Conservation (phyloP, 2,113 vertebrate genomes). For the Smithornis capensis region DNA sequence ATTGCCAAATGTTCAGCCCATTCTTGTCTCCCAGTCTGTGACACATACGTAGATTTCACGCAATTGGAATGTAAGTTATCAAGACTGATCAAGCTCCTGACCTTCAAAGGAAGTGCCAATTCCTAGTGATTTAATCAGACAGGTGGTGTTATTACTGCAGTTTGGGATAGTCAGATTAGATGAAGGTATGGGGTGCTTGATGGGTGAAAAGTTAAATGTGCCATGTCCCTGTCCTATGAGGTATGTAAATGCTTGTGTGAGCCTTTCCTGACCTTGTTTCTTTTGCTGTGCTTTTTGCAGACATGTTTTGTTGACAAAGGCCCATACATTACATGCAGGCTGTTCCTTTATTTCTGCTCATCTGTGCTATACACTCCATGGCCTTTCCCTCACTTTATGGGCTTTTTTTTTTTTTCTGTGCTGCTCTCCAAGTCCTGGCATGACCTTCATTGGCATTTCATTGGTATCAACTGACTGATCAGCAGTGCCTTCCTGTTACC, state of each 20-base stretch:
- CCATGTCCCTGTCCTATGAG: background rate
- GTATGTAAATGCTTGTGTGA: background rate
- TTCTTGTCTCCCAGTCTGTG: background rate
- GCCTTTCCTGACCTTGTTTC: background rate
- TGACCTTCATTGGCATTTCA: background rate
- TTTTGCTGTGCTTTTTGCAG: background rate
- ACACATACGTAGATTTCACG: background rate
- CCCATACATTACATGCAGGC: background rate
- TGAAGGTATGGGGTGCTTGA: background rate
- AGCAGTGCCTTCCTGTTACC: background rate
- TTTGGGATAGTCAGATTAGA: background rate
- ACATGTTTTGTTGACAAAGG: background rate
- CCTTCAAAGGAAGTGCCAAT: background rate
- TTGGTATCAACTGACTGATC: background rate
- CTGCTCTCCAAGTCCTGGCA: fast-evolving
- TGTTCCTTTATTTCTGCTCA: background rate
- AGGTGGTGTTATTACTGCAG: background rate
- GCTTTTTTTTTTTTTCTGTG: background rate
- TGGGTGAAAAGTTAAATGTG: background rate
- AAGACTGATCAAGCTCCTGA: background rate
- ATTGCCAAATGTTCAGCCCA: background rate
- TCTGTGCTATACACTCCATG: background rate
- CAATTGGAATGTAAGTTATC: background rate
- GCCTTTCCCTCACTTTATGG: background rate
- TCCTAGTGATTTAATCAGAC: background rate